Conservation (phyloP, 2,113 vertebrate genomes). For the Nerophis ophidion region DNA sequence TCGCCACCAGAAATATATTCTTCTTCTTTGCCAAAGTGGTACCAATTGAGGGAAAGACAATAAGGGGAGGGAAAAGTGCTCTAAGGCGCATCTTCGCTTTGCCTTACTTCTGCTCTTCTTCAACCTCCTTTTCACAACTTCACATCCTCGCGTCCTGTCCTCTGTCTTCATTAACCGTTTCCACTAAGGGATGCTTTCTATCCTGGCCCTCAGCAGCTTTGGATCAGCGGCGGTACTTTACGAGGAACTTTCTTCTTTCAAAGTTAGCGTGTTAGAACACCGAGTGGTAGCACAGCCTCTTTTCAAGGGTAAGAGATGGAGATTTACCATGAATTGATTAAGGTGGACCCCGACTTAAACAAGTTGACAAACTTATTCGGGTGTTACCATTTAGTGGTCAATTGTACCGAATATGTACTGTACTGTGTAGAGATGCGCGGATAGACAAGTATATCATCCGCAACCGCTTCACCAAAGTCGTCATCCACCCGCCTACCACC, state of each 20-base stretch:
- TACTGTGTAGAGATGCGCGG: no score
- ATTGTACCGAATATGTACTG: no score
- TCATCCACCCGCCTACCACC: no score
- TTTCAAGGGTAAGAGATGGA: constrained; percentile 26
- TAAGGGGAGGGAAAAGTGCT: constrained; percentile 23
- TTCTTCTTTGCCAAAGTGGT: constrained; percentile 19
- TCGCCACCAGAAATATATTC: constrained; percentile 26
- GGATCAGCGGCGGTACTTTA: constrained; percentile 22
- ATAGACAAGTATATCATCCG: no score
- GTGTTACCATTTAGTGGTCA: no score
- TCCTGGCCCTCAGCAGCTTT: constrained; percentile 24
- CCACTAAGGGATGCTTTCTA: constrained; percentile 21
- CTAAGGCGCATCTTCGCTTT: constrained; percentile 34
- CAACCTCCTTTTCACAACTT: constrained; percentile 36
- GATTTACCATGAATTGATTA: no score
- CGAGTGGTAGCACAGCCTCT: constrained; percentile 40
- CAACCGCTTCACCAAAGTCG: no score
- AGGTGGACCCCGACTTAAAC: no score
- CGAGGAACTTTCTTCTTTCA: constrained; percentile 32
- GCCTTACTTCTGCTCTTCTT: constrained; percentile 25
- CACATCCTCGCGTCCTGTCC: constrained; percentile 19
- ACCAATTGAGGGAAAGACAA: constrained; percentile 6
- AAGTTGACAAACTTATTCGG: no score
- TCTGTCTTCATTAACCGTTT: constrained; percentile 16
- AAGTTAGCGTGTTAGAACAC: constrained; percentile 15